Conservation (phyloP, 2,888 invertebrate genomes). For the Empis livida region DNA sequence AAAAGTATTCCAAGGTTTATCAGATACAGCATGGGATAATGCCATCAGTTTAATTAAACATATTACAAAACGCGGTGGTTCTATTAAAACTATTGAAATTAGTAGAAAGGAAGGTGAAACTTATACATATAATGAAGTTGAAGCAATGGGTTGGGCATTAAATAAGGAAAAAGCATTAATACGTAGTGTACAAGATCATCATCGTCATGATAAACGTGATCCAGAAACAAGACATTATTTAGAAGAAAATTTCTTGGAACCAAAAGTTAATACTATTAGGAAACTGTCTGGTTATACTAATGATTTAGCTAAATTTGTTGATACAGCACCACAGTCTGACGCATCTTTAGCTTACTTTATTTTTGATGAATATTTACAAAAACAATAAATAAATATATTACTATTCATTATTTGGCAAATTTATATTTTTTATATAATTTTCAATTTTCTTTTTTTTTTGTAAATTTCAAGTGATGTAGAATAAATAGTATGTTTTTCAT, state of each 20-base stretch:
- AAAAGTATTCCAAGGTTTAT: slow-evolving; percentile 56
- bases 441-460: too few species aligned
- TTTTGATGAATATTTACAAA: slow-evolving; percentile 52
- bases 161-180: slow-evolving; percentile 64
- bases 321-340: slow-evolving; percentile 37
- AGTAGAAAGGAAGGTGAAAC: slow-evolving; percentile 12
- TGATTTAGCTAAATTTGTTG: slow-evolving; percentile 55
- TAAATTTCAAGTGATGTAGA: too few species aligned
- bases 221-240: slow-evolving; percentile 62
- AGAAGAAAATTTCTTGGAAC: slow-evolving; percentile 61
- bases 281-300: slow-evolving; percentile 57
- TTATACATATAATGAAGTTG: slow-evolving; percentile 45
- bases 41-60: slow-evolving; percentile 65
- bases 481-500: too few species aligned
- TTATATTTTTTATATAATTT: too few species aligned
- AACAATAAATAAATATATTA: slow-evolving; percentile 22
- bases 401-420: too few species aligned
- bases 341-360: slow-evolving; percentile 54
- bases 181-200: slow-evolving; percentile 51
- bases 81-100: slow-evolving; percentile 21
- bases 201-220: slow-evolving; percentile 40
- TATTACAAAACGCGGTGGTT: slow-evolving; percentile 59
- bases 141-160: slow-evolving; percentile 58
- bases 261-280: slow-evolving; percentile 54
- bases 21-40: slow-evolving; percentile 62